These are phyloP conservation scores for Antechinus flavipes DNA, from an alignment of 2,113 vertebrate genomes.

Conservation along the genomic window DNA sequence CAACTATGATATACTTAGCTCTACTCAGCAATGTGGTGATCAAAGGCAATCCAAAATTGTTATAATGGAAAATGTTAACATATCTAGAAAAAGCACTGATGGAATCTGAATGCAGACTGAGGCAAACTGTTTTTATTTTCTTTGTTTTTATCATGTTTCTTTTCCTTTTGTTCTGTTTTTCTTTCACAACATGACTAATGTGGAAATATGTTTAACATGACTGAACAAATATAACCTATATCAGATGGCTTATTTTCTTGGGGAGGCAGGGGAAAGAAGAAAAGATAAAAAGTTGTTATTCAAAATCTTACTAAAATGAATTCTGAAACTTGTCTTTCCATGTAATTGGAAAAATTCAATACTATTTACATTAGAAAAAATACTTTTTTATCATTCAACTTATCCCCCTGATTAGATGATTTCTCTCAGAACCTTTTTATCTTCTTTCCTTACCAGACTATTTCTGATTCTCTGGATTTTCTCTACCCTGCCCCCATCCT, in stretches of 20 bases:
- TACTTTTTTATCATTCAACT: neutral
- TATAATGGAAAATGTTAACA: no score
- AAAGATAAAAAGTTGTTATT: no score
- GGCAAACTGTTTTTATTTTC: neutral
- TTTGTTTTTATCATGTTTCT: neutral
- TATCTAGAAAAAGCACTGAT: no score
- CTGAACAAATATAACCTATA: neutral
- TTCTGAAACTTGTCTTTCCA: neutral
- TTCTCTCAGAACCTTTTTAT: neutral
- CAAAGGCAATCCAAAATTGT: no score
- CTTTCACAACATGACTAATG: neutral
- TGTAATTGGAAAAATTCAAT: neutral
- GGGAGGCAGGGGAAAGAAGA: neutral
- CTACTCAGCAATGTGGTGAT: no score
- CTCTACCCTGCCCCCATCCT: neutral
- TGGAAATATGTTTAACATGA: neutral
- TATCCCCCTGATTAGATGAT: neutral
- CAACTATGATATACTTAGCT: no score
- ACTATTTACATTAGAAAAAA: neutral
- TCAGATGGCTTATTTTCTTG: neutral
- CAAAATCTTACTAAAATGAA: neutral
- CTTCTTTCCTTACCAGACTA: neutral
- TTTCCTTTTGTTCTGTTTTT: neutral
- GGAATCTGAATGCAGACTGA: neutral
- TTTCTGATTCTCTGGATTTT: neutral